Evolutionary conservation across 35 echinoderm and acorn worm species (phyloP), one percentile per base, ranked within the genome.

Genomic region (Eucidaris tribuloides): DNA sequence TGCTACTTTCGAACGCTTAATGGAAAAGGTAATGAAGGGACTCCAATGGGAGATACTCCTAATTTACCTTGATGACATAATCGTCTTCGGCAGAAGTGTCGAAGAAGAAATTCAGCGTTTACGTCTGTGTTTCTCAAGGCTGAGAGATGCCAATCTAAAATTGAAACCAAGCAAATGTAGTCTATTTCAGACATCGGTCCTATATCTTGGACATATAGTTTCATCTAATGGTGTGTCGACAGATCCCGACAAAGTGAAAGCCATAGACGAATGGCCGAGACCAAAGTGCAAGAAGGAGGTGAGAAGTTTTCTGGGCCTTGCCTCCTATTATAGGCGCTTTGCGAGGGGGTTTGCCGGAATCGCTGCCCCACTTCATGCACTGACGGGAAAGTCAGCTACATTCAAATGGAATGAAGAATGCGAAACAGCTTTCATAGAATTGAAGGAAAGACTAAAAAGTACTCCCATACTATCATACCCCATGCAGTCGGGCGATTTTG

Each of bases 341-440:
- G 45, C 85, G 17, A 19, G 23, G 7, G 70, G 68, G 58, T 91
- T 76, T 86, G 28, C 71, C 4, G 19, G 40, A 5, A 71, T 87
- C 2, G 89, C 83, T 0, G 29, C 24, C 42, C 82, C 89, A 19
- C 34, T 91, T 5, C 71, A 84, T 6, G 32, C 25, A 13, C 37
- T 80, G 57, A 35, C 41, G 7, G 23, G 39, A 7, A 71, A 71
- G 45, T 48, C 65, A 19, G 20, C 18, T 24, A 11, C 59, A 29
- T 92, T 92, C 85, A 62, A 56, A 1, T 92, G 90, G 90, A 76
- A 39, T 38, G 43, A 80, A 2, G 81, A 92, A 60, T 86, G 83
- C 82, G 76, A 92, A 20, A 15, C 46, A 43, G 90, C 90, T 19
- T 92, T 92, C 48, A 20, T 54, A 56, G 35, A 13, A 50, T 61